Evolutionary conservation across 2,797 vertebrate species (phyloP), one percentile per base, ranked within the genome.

Genomic region (Liasis olivaceus): DNA sequence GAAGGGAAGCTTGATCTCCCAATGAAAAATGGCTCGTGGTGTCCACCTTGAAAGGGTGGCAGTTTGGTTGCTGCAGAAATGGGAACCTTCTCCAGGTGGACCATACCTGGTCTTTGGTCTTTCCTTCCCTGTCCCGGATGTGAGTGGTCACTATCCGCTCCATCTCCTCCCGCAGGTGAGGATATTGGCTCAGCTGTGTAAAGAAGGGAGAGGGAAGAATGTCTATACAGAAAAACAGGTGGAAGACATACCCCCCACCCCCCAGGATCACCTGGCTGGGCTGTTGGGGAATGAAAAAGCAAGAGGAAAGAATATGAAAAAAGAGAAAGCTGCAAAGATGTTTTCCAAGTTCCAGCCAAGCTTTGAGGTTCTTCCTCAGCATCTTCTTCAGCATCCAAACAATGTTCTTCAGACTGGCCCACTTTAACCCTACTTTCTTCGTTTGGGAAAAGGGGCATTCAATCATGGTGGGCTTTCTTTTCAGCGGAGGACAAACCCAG

Each of bases 121-220:
- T 98, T 69, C 97, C 99, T 96, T 99, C 99, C 4, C 99, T 97
- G 94, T 99, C 99, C 3, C 99, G 98, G 97, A 99, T 99, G 95
- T 99, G 98, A 85, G 99, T 99, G 28, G 99, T 99, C 87, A 99
- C 99, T 0, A 99, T 99, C 93, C 99, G 98, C 95, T 99, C 99
- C 99, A 99, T 99, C 97, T 99, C 99, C 96, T 99, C 99, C 63
- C 99, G 98, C 94, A 99, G 97, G 96, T 98, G 97, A 0, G 99
- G 99, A 96, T 99, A 99, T 94, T 99, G 99, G 96, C 99, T 99
- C 95, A 99, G 98, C 99, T 99, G 98, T 95, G 97, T 24, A 20
- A 91, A 97, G 94, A 95, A 91, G 66, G 97, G 95, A 94, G 91
- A 62, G 97, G 92, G 96, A 77, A 94, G 92, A 56, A 94, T 91